A percentile compares a stretch with the other conserved stretches of the same genome.
Evolutionary conservation across 2,113 vertebrate species (phyloP).

Genomic region (Psophia crepitans): DNA sequence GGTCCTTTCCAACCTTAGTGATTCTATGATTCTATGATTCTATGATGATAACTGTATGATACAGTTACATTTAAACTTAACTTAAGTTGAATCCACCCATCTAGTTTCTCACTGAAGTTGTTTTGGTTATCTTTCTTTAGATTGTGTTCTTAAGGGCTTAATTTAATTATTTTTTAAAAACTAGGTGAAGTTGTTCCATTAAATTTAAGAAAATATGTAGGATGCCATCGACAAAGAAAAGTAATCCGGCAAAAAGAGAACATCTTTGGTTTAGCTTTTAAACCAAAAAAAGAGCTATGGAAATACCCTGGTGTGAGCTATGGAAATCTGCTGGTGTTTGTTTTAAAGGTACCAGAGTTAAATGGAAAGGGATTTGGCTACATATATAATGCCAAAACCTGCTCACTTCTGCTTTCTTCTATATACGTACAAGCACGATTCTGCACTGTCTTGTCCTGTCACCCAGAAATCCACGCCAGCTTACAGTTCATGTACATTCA

Average conservation of each 20-base stretch:
- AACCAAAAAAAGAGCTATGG: not conserved
- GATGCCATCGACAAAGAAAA: not conserved
- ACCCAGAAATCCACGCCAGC: not conserved
- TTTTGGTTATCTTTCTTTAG: not conserved
- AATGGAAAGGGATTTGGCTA: not conserved
- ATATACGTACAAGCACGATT: not conserved
- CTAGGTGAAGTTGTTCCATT: not conserved
- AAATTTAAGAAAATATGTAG: not conserved
- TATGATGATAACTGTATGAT: too few relatives aligned
- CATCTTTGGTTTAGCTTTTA: not conserved
- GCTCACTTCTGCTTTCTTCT: not conserved
- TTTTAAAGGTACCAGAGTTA: not conserved
- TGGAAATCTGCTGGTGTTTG: not conserved
- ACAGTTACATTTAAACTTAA: not conserved
- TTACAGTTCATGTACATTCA: not conserved
- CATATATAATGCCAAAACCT: not conserved
- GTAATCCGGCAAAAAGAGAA: not conserved
- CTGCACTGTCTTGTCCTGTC: not conserved
- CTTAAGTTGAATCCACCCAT: not conserved
- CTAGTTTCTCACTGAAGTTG: not conserved
- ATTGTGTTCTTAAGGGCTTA: not conserved
- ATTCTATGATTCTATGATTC: too few relatives aligned
- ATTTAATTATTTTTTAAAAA: not conserved
- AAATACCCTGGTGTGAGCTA: not conserved
- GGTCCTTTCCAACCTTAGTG: too few relatives aligned